Evolutionary conservation across 1,140 invertebrate genomes (phyloP).

Genomic region (Armadillidium nasatum): DNA sequence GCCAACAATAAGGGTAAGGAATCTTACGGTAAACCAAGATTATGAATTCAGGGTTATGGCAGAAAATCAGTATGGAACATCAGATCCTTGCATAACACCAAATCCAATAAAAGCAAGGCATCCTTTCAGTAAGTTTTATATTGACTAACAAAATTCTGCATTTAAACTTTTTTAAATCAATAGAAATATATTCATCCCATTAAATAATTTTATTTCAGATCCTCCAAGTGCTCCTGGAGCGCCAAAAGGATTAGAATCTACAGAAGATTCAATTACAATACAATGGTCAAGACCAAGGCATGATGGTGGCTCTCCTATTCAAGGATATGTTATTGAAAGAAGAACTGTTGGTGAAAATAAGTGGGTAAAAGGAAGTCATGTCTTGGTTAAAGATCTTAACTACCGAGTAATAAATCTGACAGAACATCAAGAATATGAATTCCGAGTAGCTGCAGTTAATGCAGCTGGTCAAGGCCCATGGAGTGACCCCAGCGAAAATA

Average conservation of each 20-base stretch:
- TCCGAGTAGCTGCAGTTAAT: constrained; percentile 92
- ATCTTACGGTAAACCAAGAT: constrained; percentile 79
- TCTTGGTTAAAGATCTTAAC: constrained; percentile 71
- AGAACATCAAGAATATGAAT: constrained; percentile 95
- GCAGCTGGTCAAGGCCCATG: constrained; percentile 89
- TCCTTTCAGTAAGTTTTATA: constrained; percentile 70
- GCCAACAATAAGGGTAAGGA: constrained; percentile 80
- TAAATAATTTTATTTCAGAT: constrained; percentile 53
- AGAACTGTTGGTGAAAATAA: constrained; percentile 71
- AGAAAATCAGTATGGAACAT: constrained; percentile 93
- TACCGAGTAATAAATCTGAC: constrained; percentile 78
- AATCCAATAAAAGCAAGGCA: constrained; percentile 89
- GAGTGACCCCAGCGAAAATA: constrained; percentile 83
- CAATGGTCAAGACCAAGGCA: constrained; percentile 87
- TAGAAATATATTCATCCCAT: neutral
- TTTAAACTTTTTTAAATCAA: neutral
- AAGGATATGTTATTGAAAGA: constrained; percentile 90
- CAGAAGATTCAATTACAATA: constrained; percentile 89
- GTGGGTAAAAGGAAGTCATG: constrained; percentile 83
- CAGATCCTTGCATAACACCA: constrained; percentile 79
- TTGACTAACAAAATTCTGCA: neutral
- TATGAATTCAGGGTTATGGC: constrained; percentile 98
- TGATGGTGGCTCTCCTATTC: constrained; percentile 87
- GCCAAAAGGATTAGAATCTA: constrained; percentile 77
- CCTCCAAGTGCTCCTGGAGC: constrained; percentile 82